A percentile compares a stretch with the other conserved stretches of the same genome.
Evolutionary conservation across 1,140 invertebrate species (phyloP).

Genomic region (Mactra quadrangularis): DNA sequence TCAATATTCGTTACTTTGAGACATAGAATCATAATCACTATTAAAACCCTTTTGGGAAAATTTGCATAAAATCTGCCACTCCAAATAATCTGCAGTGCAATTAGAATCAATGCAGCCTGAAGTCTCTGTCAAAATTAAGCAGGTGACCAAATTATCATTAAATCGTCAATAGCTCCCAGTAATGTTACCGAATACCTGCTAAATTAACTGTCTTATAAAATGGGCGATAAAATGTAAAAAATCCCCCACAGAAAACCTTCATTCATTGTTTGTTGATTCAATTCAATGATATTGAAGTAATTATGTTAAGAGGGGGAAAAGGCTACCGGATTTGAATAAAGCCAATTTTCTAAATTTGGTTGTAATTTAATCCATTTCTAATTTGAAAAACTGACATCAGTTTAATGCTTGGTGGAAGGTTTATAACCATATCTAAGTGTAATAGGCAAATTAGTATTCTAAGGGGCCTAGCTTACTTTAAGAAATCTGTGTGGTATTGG

Average conservation of each 20-base stretch:
- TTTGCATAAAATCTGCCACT: no score
- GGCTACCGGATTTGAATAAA: slow-evolving; percentile 10
- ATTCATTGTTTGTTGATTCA: slow-evolving; percentile 17
- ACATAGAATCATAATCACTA: no score
- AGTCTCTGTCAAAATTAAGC: slow-evolving; percentile 9
- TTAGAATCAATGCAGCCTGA: no score
- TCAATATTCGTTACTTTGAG: no score
- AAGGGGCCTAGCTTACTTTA: slow-evolving; percentile 10
- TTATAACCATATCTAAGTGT: slow-evolving; percentile 27
- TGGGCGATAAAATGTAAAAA: slow-evolving; percentile 5
- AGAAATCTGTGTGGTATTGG: slow-evolving; percentile 33
- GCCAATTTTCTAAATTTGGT: slow-evolving; percentile 51
- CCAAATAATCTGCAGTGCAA: no score
- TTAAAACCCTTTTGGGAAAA: no score
- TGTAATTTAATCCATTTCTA: slow-evolving; percentile 58
- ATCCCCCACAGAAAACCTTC: slow-evolving; percentile 18
- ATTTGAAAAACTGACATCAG: slow-evolving; percentile 53
- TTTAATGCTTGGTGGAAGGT: slow-evolving; percentile 7
- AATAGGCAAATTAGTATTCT: slow-evolving; percentile 54
- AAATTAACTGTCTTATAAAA: slow-evolving; percentile 10
- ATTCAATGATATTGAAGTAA: slow-evolving; percentile 20
- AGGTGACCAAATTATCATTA: slow-evolving; percentile 20
- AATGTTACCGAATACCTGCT: slow-evolving; percentile 41
- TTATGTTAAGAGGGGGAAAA: slow-evolving; percentile 21
- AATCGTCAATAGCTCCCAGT: background rate